Percentiles rank a stretch among this genome's conserved stretches.
Conservation (phyloP, 2,113 vertebrate genomes). For the Brachyistius frenatus region DNA sequence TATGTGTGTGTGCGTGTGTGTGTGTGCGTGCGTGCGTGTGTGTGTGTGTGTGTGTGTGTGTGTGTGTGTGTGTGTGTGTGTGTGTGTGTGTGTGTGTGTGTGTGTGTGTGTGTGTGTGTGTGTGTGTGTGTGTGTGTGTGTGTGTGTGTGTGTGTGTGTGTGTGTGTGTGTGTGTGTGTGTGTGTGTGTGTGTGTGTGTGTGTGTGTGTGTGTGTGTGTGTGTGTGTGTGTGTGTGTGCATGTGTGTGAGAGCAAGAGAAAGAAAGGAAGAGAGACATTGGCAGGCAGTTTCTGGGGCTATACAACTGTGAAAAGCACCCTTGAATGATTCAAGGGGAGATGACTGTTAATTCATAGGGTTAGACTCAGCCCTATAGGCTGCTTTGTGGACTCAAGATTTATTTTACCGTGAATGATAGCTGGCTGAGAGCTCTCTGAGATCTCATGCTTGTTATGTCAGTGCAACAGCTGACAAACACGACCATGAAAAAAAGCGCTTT, state of each 20-base stretch:
- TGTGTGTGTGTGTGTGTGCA: conserved; percentile 12
- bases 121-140: conserved; percentile 9
- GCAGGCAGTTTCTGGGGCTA: conserved; percentile 34
- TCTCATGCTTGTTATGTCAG: conserved; percentile 34
- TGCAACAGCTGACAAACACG: conserved; percentile 33
- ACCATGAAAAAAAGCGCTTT: conserved; percentile 40
- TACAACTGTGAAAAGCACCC: conserved; percentile 68
- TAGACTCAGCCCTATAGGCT: conserved; percentile 48
- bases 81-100: background rate
- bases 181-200: conserved; percentile 9
- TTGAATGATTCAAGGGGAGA: conserved; percentile 56
- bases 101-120: background rate
- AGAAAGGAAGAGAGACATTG: conserved; percentile 29
- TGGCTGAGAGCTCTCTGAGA: conserved; percentile 13
- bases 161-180: background rate
- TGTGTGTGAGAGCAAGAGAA: background rate
- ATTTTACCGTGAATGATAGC: conserved; percentile 64
- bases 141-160: background rate
- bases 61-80: conserved; percentile 9
- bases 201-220: background rate
- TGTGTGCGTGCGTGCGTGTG: background rate
- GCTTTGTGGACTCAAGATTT: conserved; percentile 61
- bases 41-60: background rate
- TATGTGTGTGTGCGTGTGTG: background rate
- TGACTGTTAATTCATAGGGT: conserved; percentile 51